Conservation (phyloP, 1,140 invertebrate species). For the Euschistus heros region DNA sequence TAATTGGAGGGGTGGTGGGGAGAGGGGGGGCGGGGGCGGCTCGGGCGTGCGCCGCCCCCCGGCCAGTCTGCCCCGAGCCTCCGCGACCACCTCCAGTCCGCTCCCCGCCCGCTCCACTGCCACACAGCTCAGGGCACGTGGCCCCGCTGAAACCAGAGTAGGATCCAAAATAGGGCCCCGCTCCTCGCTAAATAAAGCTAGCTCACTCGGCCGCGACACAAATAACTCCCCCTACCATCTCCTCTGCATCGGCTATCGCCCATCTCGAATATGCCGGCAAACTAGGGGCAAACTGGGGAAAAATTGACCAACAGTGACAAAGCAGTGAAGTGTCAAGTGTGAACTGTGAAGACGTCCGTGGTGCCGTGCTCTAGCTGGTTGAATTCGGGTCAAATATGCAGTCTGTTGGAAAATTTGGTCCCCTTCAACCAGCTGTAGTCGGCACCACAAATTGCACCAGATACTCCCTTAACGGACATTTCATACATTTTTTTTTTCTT, state of each 20-base stretch:
- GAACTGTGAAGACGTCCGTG: conserved; percentile 10
- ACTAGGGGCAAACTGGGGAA: not conserved
- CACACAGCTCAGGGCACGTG: not conserved
- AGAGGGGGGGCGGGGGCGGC: not conserved
- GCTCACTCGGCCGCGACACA: not conserved
- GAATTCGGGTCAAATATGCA: conserved; percentile 52
- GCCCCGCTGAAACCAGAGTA: conserved; percentile 18
- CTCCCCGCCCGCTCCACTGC: not conserved
- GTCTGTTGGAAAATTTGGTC: conserved; percentile 45
- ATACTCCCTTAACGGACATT: too few relatives aligned
- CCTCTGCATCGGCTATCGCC: not conserved
- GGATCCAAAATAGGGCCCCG: not conserved
- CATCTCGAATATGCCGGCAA: not conserved
- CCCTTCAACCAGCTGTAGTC: conserved; percentile 61
- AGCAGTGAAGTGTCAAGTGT: not conserved
- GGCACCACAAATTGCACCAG: conserved; percentile 31
- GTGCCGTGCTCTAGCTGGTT: conserved; percentile 47
- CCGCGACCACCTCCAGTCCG: conserved; percentile 13
- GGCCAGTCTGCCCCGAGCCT: not conserved
- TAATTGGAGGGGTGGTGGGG: conserved; percentile 7
- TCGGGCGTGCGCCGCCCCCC: not conserved
- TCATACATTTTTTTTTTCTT: too few relatives aligned
- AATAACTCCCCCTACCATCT: not conserved
- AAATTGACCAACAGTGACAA: conserved; percentile 4
- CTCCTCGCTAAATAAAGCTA: not conserved